phyloP scores from a whole-genome alignment of 2,797 vertebrate genomes.

The Sebastes iracundus region DNA sequence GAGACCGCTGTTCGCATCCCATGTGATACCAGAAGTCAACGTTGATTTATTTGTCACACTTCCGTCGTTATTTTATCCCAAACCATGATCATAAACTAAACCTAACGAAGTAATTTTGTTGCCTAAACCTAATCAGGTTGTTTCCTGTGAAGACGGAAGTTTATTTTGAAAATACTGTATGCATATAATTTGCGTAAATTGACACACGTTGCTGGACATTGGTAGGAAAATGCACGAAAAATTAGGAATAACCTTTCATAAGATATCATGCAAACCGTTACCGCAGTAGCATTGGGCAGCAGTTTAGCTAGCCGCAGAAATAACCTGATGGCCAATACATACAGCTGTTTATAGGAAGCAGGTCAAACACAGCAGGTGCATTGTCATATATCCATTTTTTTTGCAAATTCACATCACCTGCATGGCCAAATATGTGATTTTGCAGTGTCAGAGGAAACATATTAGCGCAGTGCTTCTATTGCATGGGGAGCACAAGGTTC shows the following conservation, averaged over 20 bases:
- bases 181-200: fast-evolving
- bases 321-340: neutral
- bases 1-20: fast-evolving
- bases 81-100: no score
- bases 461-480: neutral
- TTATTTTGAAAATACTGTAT: no score
- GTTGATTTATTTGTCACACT: no score
- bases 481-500: neutral
- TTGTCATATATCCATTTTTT: neutral
- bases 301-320: neutral
- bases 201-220: no score
- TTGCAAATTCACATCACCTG: neutral
- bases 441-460: neutral
- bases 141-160: no score
- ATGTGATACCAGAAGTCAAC: no score
- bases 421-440: neutral
- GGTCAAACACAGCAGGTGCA: neutral
- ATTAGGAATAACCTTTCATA: no score
- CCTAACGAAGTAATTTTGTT: no score
- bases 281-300: neutral
- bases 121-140: no score
- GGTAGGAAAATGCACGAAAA: no score
- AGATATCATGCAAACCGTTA: no score
- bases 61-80: fast-evolving
- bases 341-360: neutral